A percentile compares a stretch with the other conserved stretches of the same genome.
Evolutionary conservation across 2,888 invertebrate species (phyloP).

Genomic region (Heliconius ismenius): DNA sequence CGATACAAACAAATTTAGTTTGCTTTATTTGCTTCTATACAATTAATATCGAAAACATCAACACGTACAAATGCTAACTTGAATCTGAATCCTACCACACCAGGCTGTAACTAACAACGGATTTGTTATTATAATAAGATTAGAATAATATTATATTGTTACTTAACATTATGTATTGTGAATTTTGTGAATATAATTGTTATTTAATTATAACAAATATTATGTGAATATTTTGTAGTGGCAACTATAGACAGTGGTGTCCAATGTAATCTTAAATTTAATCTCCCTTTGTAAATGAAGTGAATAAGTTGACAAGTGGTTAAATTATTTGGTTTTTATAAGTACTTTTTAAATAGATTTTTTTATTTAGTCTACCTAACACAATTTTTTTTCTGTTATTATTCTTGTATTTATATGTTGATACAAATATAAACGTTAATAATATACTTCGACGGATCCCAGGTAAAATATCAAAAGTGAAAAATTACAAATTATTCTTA

Average conservation of each 20-base stretch:
- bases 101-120: conserved; percentile 80
- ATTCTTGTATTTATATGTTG: neutral
- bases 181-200: conserved; percentile 73
- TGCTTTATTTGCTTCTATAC: neutral
- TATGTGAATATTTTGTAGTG: conserved; percentile 67
- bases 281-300: neutral
- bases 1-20: neutral
- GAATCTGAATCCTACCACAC: conserved; percentile 51
- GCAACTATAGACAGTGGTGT: conserved; percentile 54
- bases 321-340: neutral
- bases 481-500: no score
- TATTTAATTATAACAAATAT: conserved; percentile 69
- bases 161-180: conserved; percentile 71
- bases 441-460: neutral
- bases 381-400: neutral
- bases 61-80: neutral
- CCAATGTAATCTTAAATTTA: conserved; percentile 49
- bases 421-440: neutral
- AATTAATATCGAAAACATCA: conserved; percentile 1
- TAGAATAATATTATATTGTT: conserved; percentile 67
- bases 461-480: no score
- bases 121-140: conserved; percentile 74
- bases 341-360: neutral
- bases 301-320: neutral
- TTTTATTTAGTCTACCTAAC: neutral